Base-by-base conservation (phyloP, 2,888 invertebrate species). In the Dugesia japonica region DNA sequence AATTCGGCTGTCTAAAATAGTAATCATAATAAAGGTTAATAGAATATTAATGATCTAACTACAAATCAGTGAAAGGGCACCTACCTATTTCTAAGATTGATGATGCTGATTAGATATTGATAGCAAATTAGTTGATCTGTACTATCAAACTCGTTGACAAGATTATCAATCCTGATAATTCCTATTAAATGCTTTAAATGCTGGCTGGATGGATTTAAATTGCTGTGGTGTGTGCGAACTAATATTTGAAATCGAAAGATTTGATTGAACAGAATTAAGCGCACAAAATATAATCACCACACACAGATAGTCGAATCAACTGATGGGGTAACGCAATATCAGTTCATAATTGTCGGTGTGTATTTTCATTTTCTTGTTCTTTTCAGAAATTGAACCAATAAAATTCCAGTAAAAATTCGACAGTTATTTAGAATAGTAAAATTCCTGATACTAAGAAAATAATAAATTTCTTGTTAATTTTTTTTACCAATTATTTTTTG, bases 131-230 rank as follows among this genome's bases (percentile, higher is more conserved):
- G 56, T 56, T n/a, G 56, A 56, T 56, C 56, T 56, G 56, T 56
- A 23, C 20, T 56, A 56, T 56, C 56, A 56, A 56, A 56, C 56
- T 56, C 56, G 56, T 56, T 56, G 56, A 56, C 56, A 56, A 56
- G 56, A 56, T 56, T 56, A 56, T 56, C 56, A 56, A 56, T 56
- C 56, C 23, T 56, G 56, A 56, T 56, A 56, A 56, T 56, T 56
- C 7, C 56, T 56, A 56, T 56, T 56, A 56, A 56, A 56, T 56
- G 56, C 56, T 56, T 56, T 56, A 56, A 56, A 56, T 56, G 56
- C n/a, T 56, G 56, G 56, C 23, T 56, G 56, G 56, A 23, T 56
- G 4, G 56, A 56, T 56, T 56, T 56, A 56, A 56, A 56, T 56
- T 56, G 56, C 56, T 56, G 56, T 13, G 23, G 23, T 56, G 56